A percentile compares a stretch with the other conserved stretches of the same genome.
Conservation (phyloP, 2,888 invertebrate genomes). For the Ochropleura plecta region DNA sequence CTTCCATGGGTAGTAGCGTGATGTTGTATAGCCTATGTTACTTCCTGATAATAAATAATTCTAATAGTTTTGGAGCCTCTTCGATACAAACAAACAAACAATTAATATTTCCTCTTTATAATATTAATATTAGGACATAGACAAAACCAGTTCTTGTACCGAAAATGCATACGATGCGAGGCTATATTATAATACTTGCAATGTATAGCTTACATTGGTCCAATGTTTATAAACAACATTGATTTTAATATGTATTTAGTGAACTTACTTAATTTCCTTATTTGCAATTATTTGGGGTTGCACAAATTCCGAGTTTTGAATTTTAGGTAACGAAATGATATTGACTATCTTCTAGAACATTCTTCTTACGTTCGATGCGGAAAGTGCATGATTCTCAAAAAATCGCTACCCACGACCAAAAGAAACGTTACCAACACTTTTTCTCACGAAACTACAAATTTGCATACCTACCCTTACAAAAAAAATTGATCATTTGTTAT, state of each 20-base stretch:
- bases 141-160: too few species aligned
- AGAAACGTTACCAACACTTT: conserved; percentile 64
- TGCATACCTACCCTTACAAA: conserved; percentile 72
- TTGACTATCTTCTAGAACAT: not conserved
- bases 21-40: too few species aligned
- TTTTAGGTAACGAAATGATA: not conserved
- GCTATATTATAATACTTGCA: too few species aligned
- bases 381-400: conserved; percentile 7
- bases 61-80: too few species aligned
- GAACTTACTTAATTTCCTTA: not conserved
- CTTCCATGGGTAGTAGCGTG: too few species aligned
- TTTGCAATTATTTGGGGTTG: not conserved
- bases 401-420: conserved; percentile 38
- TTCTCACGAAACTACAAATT: conserved; percentile 82
- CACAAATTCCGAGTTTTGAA: not conserved
- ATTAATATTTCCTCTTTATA: too few species aligned
- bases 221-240: not conserved
- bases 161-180: too few species aligned
- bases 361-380: not conserved
- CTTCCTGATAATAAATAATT: too few species aligned
- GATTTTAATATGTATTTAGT: not conserved
- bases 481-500: conserved; percentile 79
- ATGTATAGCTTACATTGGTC: too few species aligned
- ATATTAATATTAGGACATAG: too few species aligned
- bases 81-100: too few species aligned